phyloP scores from a whole-genome alignment of 2,888 invertebrate species.

The Camptogramma bilineatum region DNA sequence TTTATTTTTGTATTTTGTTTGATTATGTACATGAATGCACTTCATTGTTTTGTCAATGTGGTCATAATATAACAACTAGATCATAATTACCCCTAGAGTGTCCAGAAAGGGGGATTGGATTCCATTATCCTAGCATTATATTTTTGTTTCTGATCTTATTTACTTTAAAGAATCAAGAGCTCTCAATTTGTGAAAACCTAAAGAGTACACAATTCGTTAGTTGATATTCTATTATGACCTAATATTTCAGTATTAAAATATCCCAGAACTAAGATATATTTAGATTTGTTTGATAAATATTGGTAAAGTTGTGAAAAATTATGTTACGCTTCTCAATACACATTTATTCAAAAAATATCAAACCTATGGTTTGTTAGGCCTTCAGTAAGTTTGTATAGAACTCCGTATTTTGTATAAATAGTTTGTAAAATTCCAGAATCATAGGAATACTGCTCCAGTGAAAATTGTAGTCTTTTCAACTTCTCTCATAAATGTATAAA shows the following conservation, averaged over 20 bases:
- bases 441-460: conserved; percentile 29
- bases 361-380: conserved; percentile 43
- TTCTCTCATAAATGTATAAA: neutral
- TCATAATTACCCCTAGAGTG: too few species aligned
- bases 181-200: neutral
- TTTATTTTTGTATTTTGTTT: conserved; percentile 8
- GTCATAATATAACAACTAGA: too few species aligned
- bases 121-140: too few species aligned
- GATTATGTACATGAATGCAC: too few species aligned
- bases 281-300: neutral
- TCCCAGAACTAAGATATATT: neutral
- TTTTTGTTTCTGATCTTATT: too few species aligned
- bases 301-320: neutral
- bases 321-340: conserved; percentile 26
- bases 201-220: too few species aligned
- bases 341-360: conserved; percentile 21
- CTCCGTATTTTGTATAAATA: conserved; percentile 69
- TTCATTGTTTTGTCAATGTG: too few species aligned
- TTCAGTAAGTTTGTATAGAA: conserved; percentile 67
- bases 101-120: too few species aligned
- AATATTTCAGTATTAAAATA: neutral
- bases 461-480: neutral
- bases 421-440: conserved; percentile 39
- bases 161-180: neutral
- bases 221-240: too few species aligned